A percentile compares a stretch with the other conserved stretches of the same genome.
These are phyloP conservation scores for Ips typographus DNA, from an alignment of 1,140 invertebrate genomes.

Conservation along the genomic window DNA sequence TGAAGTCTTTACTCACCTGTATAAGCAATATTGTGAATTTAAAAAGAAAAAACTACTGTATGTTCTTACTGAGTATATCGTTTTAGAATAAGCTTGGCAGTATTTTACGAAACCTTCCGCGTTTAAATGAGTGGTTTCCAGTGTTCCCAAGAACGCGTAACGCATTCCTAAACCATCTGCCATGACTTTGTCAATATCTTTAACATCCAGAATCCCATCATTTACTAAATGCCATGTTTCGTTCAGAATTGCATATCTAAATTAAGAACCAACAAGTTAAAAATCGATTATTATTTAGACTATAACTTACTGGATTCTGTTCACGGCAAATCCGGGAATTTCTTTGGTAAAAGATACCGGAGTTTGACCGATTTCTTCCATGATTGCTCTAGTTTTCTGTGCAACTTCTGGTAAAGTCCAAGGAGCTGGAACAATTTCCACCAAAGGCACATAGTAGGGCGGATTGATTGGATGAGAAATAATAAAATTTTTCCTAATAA, in stretches of 20 bases:
- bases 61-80: constrained; percentile 61
- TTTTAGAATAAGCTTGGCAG: constrained; percentile 74
- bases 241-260: constrained; percentile 87
- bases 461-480: constrained; percentile 96
- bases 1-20: constrained; percentile 72
- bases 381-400: constrained; percentile 63
- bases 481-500: constrained; percentile 45
- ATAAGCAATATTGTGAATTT: too few relatives aligned
- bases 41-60: too few relatives aligned
- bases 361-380: constrained; percentile 87
- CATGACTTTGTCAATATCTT: constrained; percentile 92
- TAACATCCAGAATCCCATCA: constrained; percentile 80
- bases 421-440: constrained; percentile 91
- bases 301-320: constrained; percentile 84
- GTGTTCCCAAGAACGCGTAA: constrained; percentile 91
- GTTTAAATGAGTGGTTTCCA: constrained; percentile 94
- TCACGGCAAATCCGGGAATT: constrained; percentile 89
- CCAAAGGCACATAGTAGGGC: constrained; percentile 91
- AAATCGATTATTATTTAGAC: neutral
- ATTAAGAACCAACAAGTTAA: constrained; percentile 34
- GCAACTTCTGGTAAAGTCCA: constrained; percentile 78
- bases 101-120: constrained; percentile 82
- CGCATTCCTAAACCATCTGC: constrained; percentile 91
- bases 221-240: constrained; percentile 88
- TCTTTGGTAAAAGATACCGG: constrained; percentile 85